phyloP scores from a whole-genome alignment of 2,888 invertebrate species.

The Chymomyza fuscimana region DNA sequence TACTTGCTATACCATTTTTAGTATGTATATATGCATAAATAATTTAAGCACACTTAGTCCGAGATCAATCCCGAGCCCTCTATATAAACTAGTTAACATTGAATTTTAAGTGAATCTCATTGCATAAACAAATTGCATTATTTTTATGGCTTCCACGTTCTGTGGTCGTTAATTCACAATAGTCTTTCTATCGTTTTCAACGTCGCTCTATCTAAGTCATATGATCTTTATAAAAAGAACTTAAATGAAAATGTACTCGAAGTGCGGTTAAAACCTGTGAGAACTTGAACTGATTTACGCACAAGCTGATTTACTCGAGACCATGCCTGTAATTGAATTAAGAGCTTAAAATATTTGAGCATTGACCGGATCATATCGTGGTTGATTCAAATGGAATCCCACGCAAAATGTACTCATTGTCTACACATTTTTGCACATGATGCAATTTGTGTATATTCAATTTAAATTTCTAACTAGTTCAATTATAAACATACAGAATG shows the following conservation, averaged over 20 bases:
- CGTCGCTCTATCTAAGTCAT: conserved; percentile 14
- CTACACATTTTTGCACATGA: not conserved
- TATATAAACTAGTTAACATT: conserved; percentile 59
- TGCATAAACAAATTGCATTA: conserved; percentile 43
- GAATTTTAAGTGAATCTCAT: conserved; percentile 59
- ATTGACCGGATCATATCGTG: not conserved
- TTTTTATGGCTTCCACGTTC: conserved; percentile 54
- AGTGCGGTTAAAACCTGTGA: conserved; percentile 32
- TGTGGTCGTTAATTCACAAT: not conserved
- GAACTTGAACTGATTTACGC: conserved; percentile 27
- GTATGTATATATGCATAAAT: not conserved
- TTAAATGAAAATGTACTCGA: conserved; percentile 32
- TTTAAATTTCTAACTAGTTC: too few relatives aligned
- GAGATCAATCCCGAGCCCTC: not conserved
- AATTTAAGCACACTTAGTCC: not conserved
- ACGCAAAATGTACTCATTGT: not conserved
- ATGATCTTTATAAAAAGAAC: not conserved
- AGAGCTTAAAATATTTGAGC: not conserved
- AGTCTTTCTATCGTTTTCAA: conserved; percentile 13
- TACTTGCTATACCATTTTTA: not conserved
- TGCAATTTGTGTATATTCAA: not conserved
- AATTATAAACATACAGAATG: too few relatives aligned
- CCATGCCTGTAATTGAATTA: conserved; percentile 2
- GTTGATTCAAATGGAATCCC: too few relatives aligned
- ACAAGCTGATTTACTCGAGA: not conserved